These are phyloP conservation scores for Cynocephalus volans DNA, from an alignment of 2,113 vertebrate genomes.

Conservation along the genomic window DNA sequence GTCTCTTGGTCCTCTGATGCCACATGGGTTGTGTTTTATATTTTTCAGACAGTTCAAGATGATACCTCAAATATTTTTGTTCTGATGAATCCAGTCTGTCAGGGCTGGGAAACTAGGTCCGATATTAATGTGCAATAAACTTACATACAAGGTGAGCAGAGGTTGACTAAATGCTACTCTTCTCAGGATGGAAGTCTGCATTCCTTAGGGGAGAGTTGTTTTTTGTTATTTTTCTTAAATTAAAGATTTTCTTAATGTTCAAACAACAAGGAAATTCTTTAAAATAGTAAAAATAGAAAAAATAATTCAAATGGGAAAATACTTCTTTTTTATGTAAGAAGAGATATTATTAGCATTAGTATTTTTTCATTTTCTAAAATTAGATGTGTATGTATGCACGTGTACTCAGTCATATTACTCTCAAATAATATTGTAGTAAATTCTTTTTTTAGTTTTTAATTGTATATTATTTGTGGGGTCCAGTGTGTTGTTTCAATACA, in stretches of 20 bases:
- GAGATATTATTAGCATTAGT: not conserved
- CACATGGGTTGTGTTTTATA: not conserved
- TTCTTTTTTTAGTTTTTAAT: not conserved
- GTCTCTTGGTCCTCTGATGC: not conserved
- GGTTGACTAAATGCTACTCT: not conserved
- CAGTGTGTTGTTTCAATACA: no score
- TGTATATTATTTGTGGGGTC: no score
- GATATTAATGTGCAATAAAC: not conserved
- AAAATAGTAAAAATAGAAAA: conserved; percentile 56
- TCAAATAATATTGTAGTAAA: not conserved
- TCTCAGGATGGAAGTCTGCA: not conserved
- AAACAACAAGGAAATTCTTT: not conserved
- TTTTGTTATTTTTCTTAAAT: not conserved
- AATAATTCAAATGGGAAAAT: not conserved
- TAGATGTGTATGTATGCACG: not conserved
- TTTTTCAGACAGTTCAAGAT: not conserved
- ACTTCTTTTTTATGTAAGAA: conserved; percentile 27
- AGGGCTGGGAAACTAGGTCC: not conserved
- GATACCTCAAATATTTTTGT: not conserved
- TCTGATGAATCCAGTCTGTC: not conserved
- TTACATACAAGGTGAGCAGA: not conserved
- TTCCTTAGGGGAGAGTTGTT: not conserved
- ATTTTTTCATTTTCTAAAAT: not conserved
- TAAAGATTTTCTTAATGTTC: not conserved
- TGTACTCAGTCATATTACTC: conserved; percentile 11